Evolutionary conservation across 2,113 vertebrate species (phyloP).

Genomic region (Coryphaenoides rupestris): DNA sequence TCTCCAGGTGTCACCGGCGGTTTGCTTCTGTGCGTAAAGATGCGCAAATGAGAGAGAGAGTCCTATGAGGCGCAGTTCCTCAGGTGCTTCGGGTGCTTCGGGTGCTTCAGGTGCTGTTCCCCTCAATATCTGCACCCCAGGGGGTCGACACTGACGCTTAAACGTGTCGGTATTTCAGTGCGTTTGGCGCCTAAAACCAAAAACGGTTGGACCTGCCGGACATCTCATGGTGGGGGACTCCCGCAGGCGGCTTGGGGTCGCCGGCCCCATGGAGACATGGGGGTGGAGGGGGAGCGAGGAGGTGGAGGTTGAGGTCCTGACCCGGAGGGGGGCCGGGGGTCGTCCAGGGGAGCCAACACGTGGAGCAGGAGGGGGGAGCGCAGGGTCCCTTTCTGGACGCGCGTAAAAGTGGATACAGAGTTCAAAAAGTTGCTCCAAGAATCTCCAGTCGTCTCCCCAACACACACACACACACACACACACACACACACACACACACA

Average conservation of each 20-base stretch:
- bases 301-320: too few species aligned
- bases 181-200: not conserved
- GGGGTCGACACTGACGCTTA: too few species aligned
- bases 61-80: not conserved
- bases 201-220: not conserved
- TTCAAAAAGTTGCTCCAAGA: conserved; percentile 33
- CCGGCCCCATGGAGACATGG: not conserved
- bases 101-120: not conserved
- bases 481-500: too few species aligned
- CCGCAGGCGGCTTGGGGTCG: not conserved
- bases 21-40: conserved; percentile 7
- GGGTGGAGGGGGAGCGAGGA: not conserved
- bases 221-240: conserved; percentile 3
- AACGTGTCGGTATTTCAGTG: not conserved
- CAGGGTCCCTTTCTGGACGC: conserved; percentile 17
- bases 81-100: too few species aligned
- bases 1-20: not conserved
- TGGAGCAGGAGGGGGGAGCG: conserved; percentile 56
- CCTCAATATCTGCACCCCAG: too few species aligned
- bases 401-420: conserved; percentile 28
- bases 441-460: conserved; percentile 28
- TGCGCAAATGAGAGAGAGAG: not conserved
- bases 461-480: too few species aligned
- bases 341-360: conserved; percentile 38
- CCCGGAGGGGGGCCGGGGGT: conserved; percentile 21